Evolutionary conservation across 2,797 vertebrate species (phyloP).

Genomic region (Chrysocyon brachyurus): DNA sequence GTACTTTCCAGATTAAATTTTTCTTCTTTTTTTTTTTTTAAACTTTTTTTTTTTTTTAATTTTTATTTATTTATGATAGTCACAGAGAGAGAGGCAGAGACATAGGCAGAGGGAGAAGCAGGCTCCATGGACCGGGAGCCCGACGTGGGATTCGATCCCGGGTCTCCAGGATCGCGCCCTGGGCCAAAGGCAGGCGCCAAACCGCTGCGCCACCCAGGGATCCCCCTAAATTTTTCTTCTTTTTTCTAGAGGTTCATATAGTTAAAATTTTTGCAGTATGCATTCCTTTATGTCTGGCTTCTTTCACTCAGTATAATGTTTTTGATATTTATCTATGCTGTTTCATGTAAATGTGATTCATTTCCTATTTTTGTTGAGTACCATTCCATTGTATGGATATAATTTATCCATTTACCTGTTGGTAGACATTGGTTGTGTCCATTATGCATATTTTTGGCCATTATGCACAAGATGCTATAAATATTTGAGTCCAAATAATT

Average conservation of each 20-base stretch:
- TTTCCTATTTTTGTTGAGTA: constrained; percentile 45
- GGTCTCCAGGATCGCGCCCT: no score
- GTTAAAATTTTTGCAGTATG: neutral
- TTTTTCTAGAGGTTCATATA: neutral
- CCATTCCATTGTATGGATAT: neutral
- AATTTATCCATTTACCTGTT: constrained; percentile 7
- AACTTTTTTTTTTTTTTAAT: no score
- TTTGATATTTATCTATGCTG: constrained; percentile 9
- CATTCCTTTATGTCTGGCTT: constrained; percentile 22
- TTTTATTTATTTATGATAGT: no score
- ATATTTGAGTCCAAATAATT: constrained; percentile 45
- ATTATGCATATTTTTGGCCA: neutral
- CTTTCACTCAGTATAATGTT: neutral
- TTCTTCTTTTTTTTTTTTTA: constrained; percentile 16
- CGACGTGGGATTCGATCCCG: no score
- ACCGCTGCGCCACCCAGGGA: no score
- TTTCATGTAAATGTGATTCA: neutral
- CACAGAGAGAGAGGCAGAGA: no score
- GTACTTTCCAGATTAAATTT: neutral
- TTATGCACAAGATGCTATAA: neutral
- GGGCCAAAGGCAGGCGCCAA: no score
- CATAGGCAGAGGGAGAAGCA: no score
- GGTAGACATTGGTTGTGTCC: constrained; percentile 7
- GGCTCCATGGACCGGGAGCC: no score
- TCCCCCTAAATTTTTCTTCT: neutral